These are phyloP conservation scores for Vidua macroura DNA, from an alignment of 2,113 vertebrate genomes.

Conservation along the genomic window DNA sequence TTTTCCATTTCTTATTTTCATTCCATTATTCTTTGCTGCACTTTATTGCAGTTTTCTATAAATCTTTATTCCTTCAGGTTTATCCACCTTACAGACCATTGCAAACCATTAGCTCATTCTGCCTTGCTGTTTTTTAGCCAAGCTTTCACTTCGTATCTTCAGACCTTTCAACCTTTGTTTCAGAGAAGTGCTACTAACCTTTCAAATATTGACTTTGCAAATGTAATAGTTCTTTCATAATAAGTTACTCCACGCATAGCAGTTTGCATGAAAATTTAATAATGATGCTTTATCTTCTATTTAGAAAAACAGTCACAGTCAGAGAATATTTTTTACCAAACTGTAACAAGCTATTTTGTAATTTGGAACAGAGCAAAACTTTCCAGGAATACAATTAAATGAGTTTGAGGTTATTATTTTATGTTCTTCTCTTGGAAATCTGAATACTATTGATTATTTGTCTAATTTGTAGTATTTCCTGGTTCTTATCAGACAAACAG, in stretches of 20 bases:
- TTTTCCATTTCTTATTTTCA: slow-evolving; percentile 4
- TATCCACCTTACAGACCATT: background rate
- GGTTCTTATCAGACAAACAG: background rate
- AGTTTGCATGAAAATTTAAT: slow-evolving; percentile 19
- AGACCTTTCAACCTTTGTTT: slow-evolving; percentile 5
- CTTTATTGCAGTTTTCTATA: background rate
- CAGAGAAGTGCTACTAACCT: slow-evolving; percentile 24
- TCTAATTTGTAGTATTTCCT: slow-evolving; percentile 40
- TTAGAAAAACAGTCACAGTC: background rate
- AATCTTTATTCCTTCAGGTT: background rate
- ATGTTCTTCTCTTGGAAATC: background rate
- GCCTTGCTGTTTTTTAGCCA: background rate
- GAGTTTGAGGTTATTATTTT: background rate
- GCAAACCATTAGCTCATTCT: slow-evolving; percentile 5
- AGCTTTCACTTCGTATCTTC: background rate
- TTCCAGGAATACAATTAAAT: slow-evolving; percentile 28
- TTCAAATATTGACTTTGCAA: slow-evolving; percentile 41
- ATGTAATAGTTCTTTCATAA: slow-evolving; percentile 39
- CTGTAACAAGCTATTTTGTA: background rate
- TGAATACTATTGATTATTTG: slow-evolving; percentile 52
- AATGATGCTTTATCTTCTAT: background rate
- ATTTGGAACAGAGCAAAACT: slow-evolving; percentile 4
- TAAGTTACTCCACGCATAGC: background rate
- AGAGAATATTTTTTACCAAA: background rate
- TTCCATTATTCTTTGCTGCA: background rate